A percentile compares a stretch with the other conserved stretches of the same genome.
Conservation (phyloP, 2,888 invertebrate species). For the Bombylius discolor region DNA sequence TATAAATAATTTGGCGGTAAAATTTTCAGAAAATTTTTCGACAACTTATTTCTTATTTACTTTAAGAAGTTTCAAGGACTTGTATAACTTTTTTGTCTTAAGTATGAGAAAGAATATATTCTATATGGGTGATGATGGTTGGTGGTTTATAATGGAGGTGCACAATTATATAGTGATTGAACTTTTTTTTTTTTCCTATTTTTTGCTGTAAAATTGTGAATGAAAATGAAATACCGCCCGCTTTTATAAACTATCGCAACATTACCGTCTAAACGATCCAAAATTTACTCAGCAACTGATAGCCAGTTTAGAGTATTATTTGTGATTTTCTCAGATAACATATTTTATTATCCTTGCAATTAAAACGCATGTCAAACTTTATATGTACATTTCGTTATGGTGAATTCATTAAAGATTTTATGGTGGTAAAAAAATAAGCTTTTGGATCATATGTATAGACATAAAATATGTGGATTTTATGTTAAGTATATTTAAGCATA, state of each 20-base stretch:
- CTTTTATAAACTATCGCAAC: slow-evolving; percentile 4
- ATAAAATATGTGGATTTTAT: not conserved
- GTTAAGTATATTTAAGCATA: too few species aligned
- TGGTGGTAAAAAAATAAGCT: too few species aligned
- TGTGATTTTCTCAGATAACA: not conserved
- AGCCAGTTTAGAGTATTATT: not conserved
- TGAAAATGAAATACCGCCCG: slow-evolving; percentile 4
- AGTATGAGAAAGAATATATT: not conserved
- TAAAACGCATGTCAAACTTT: too few species aligned
- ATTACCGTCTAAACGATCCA: slow-evolving; percentile 11
- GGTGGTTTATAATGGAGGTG: not conserved
- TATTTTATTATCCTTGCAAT: not conserved
- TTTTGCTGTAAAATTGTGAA: not conserved
- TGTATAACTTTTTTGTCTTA: not conserved
- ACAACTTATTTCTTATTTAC: too few species aligned
- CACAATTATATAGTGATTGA: not conserved
- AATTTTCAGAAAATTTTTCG: not conserved
- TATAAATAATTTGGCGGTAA: not conserved
- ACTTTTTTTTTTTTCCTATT: not conserved
- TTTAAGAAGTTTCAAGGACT: too few species aligned
- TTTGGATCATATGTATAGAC: not conserved
- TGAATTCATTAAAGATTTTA: too few species aligned
- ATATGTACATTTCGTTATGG: too few species aligned
- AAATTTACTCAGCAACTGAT: slow-evolving; percentile 15
- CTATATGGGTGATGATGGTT: not conserved